Percentiles rank a stretch among this genome's conserved stretches.
Evolutionary conservation across 2,113 vertebrate genomes (phyloP).

Genomic region (Nasalis larvatus): DNA sequence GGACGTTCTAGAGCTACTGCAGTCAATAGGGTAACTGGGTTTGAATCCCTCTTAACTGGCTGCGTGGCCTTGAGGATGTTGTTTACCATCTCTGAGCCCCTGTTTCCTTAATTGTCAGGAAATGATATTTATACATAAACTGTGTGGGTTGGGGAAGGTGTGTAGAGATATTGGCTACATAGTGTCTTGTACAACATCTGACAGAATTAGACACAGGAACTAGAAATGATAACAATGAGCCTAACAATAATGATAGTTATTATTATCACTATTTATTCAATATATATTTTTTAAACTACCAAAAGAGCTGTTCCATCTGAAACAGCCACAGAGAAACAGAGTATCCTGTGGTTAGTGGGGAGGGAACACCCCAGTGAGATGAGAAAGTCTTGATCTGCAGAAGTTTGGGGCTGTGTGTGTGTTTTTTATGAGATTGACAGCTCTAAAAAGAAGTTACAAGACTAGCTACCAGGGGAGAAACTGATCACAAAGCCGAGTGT

Average conservation of each 20-base stretch:
- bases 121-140: neutral
- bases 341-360: neutral
- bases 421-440: neutral
- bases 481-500: neutral
- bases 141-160: neutral
- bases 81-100: neutral
- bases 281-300: neutral
- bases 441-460: conserved; percentile 13
- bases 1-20: neutral
- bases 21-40: neutral
- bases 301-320: neutral
- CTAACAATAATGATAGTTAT: neutral
- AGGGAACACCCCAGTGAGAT: neutral
- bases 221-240: neutral
- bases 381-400: neutral
- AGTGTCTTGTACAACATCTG: neutral
- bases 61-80: neutral
- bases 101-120: neutral
- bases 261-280: neutral
- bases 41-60: neutral
- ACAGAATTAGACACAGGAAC: neutral
- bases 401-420: neutral
- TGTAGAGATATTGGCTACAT: neutral
- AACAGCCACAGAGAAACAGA: neutral
- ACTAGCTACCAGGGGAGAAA: neutral